These are phyloP conservation scores for Orientallactaga sibirica DNA, from an alignment of 2,797 vertebrate genomes.

Conservation along the genomic window DNA sequence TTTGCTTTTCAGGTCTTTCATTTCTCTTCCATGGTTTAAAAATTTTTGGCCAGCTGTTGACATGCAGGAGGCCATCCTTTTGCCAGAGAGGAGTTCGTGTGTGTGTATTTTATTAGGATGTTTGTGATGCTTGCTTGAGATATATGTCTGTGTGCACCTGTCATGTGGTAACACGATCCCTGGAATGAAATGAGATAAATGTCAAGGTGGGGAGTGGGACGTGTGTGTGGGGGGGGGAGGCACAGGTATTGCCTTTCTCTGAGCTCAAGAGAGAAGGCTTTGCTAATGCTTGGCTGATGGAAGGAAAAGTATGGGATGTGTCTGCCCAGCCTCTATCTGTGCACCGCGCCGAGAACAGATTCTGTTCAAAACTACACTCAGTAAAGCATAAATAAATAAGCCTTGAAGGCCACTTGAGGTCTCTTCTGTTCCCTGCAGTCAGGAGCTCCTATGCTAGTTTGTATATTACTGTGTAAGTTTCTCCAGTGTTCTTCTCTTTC, in stretches of 20 bases:
- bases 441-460: not conserved
- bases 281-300: not conserved
- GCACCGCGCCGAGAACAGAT: not conserved
- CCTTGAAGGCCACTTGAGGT: not conserved
- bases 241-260: constrained; percentile 29
- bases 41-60: not conserved
- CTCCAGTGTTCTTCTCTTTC: not conserved
- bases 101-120: not conserved
- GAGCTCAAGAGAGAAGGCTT: not conserved
- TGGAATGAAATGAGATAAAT: constrained; percentile 45
- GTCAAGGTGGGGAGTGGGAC: not conserved
- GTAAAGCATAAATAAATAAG: not conserved
- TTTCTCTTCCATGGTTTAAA: not conserved
- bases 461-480: not conserved
- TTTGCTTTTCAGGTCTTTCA: not conserved
- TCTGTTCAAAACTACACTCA: not conserved
- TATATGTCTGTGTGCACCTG: constrained; percentile 21
- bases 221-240: constrained; percentile 16
- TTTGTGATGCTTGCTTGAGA: not conserved
- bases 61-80: constrained; percentile 32
- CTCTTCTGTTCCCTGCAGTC: not conserved
- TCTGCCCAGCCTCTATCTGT: not conserved
- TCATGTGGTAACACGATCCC: constrained; percentile 64
- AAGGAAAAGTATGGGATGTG: constrained; percentile 14
- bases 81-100: not conserved